These are phyloP conservation scores for Hemicentrotus pulcherrimus DNA, from an alignment of 35 echinoderm and acorn worm species.

Conservation along the genomic window DNA sequence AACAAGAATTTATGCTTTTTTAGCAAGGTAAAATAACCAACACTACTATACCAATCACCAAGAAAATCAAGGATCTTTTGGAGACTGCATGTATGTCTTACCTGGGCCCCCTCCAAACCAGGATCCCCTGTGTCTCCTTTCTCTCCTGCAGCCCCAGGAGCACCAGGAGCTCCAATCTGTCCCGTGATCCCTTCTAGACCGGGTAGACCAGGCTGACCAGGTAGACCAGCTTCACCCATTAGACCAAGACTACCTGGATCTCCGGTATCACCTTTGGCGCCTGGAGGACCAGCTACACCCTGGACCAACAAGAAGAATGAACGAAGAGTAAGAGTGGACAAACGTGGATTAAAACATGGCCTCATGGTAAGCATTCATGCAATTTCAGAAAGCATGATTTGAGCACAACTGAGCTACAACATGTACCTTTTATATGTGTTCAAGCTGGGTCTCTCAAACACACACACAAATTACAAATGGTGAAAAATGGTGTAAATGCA, in stretches of 20 bases:
- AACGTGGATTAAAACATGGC: too few species aligned
- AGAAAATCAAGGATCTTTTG: neutral
- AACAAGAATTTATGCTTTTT: too few species aligned
- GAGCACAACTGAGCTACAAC: too few species aligned
- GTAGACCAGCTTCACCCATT: slow-evolving; percentile 14
- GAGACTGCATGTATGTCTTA: neutral
- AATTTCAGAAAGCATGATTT: too few species aligned
- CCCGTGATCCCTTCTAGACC: slow-evolving; percentile 42
- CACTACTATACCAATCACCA: neutral
- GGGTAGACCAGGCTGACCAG: slow-evolving; percentile 29
- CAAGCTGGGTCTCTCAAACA: too few species aligned
- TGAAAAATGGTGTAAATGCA: too few species aligned
- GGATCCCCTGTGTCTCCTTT: slow-evolving; percentile 39
- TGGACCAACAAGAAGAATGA: neutral
- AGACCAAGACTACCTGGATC: neutral
- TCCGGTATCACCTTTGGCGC: neutral
- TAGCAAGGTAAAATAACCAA: too few species aligned
- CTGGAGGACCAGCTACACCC: neutral
- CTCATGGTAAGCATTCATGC: too few species aligned
- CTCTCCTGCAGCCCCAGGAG: slow-evolving; percentile 19
- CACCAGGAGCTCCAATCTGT: slow-evolving; percentile 42
- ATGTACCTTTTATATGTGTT: too few species aligned
- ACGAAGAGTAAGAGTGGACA: neutral
- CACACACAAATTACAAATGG: too few species aligned
- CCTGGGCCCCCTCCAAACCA: slow-evolving; percentile 33